These are phyloP conservation scores for Acrobasis suavella DNA, from an alignment of 2,888 invertebrate genomes.

Conservation along the genomic window DNA sequence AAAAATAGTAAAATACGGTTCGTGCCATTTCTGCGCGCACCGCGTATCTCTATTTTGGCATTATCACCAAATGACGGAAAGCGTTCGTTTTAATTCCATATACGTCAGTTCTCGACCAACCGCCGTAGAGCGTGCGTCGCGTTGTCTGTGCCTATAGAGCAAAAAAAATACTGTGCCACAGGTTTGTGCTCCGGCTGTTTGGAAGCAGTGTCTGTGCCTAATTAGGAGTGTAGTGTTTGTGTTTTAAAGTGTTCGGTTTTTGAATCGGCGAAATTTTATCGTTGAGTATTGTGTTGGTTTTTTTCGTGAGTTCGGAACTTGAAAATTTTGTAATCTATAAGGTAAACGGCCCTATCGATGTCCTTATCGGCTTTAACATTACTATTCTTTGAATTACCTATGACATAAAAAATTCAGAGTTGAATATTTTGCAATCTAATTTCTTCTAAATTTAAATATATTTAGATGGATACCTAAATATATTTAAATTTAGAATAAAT, in stretches of 20 bases:
- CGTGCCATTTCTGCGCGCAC: background rate
- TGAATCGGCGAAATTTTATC: background rate
- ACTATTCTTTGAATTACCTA: too few relatives aligned
- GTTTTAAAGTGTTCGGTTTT: background rate
- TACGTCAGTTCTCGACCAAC: slow-evolving; percentile 2
- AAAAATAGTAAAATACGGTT: background rate
- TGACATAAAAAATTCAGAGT: too few relatives aligned
- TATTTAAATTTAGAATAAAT: too few relatives aligned
- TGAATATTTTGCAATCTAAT: too few relatives aligned
- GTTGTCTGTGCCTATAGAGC: too few relatives aligned
- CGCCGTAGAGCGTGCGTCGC: slow-evolving; percentile 7
- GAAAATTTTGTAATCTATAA: background rate
- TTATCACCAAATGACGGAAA: slow-evolving; percentile 15
- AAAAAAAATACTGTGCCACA: background rate
- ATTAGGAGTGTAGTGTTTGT: background rate
- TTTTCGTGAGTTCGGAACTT: background rate
- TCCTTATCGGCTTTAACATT: too few relatives aligned
- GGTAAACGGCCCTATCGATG: background rate
- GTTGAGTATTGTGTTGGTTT: slow-evolving; percentile 2
- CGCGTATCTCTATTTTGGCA: background rate
- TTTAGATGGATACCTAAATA: too few relatives aligned
- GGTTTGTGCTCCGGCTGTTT: background rate
- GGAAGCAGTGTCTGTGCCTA: slow-evolving; percentile 11
- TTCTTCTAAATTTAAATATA: too few relatives aligned
- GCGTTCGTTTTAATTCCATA: background rate